A percentile compares a stretch with the other conserved stretches of the same genome.
phyloP scores from a whole-genome alignment of 53 echinoderm and acorn worm species.

The Crossaster papposus region DNA sequence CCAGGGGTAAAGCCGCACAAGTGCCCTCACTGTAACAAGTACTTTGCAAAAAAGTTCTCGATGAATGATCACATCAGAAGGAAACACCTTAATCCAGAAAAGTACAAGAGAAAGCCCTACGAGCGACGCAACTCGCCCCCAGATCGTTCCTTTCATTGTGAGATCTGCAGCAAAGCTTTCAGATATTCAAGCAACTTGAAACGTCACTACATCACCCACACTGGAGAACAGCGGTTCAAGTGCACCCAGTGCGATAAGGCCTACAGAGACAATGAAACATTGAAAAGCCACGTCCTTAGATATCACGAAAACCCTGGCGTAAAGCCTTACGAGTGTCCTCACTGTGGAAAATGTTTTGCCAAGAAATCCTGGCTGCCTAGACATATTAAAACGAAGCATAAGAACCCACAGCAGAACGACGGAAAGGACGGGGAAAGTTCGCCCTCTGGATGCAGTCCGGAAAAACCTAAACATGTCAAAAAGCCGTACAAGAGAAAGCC shows the following conservation, averaged over 20 bases:
- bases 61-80: conserved; percentile 13
- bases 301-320: background rate
- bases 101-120: background rate
- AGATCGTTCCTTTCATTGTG: conserved; percentile 8
- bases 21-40: background rate
- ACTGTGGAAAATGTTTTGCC: background rate
- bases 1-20: background rate
- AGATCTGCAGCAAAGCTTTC: conserved; percentile 16
- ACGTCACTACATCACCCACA: conserved; percentile 1
- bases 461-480: background rate
- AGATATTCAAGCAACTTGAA: background rate
- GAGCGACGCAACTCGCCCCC: background rate
- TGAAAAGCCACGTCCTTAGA: background rate
- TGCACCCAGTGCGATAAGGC: conserved; percentile 19
- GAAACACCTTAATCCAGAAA: conserved; percentile 5
- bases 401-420: background rate
- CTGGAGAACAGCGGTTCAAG: conserved; percentile 24
- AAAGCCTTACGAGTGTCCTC: background rate
- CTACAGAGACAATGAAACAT: background rate
- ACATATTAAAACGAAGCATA: background rate
- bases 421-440: background rate
- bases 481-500: background rate
- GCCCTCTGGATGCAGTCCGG: background rate
- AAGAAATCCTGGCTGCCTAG: background rate
- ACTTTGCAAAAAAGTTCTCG: background rate